These are phyloP conservation scores for Himalopsyche kuldschensis DNA, from an alignment of 2,888 invertebrate genomes.

Conservation along the genomic window DNA sequence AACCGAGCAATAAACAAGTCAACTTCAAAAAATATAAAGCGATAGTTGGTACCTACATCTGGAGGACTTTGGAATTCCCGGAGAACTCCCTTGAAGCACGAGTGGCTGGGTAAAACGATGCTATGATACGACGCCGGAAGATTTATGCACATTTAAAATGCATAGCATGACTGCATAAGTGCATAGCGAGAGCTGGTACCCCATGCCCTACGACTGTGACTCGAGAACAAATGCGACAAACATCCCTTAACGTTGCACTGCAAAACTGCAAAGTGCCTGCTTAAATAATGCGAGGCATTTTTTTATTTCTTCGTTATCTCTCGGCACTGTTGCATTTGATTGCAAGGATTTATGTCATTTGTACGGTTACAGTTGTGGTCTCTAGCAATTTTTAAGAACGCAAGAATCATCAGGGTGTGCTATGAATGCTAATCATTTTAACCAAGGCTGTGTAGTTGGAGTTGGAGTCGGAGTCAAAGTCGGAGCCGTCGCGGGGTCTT, in stretches of 20 bases:
- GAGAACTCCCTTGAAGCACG: background rate
- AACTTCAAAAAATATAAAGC: background rate
- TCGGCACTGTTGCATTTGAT: background rate
- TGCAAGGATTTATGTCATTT: background rate
- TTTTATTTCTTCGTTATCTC: background rate
- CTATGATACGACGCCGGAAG: background rate
- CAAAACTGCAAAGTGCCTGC: background rate
- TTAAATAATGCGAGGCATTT: background rate
- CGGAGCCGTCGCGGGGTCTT: too few relatives aligned
- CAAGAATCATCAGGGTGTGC: too few relatives aligned
- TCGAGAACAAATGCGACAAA: background rate
- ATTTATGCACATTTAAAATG: slow-evolving; percentile 27
- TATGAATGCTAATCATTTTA: too few relatives aligned
- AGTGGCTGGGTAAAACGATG: background rate
- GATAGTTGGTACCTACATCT: background rate
- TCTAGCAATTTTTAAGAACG: too few relatives aligned
- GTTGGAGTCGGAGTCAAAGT: too few relatives aligned
- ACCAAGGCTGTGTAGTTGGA: too few relatives aligned
- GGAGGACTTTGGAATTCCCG: background rate
- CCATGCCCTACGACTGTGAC: background rate
- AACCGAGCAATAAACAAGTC: background rate
- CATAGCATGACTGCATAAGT: slow-evolving; percentile 2
- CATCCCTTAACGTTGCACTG: background rate
- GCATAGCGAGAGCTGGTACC: background rate
- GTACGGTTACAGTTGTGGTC: too few relatives aligned